These are phyloP conservation scores for Trinectes maculatus DNA, from an alignment of 2,113 vertebrate species.

Conservation along the genomic window DNA sequence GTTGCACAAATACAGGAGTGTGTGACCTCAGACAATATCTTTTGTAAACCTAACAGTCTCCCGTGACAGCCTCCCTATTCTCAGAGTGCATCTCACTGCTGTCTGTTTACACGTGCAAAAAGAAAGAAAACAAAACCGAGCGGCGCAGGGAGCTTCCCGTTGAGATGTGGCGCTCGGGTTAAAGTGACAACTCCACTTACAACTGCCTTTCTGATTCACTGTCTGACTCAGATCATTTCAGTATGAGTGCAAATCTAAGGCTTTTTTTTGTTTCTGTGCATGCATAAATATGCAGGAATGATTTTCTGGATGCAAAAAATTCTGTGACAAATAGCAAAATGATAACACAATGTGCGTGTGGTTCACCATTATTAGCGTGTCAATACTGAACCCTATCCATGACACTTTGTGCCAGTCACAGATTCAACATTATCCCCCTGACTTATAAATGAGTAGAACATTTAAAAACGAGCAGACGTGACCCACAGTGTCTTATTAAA, in stretches of 20 bases:
- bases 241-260: not conserved
- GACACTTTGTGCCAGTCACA: no score
- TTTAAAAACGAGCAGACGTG: slow-evolving; percentile 7
- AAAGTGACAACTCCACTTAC: slow-evolving; percentile 43
- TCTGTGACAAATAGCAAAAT: not conserved
- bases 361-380: not conserved
- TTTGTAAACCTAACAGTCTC: slow-evolving; percentile 39
- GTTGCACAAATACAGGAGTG: no score
- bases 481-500: not conserved
- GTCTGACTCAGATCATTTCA: not conserved
- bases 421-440: slow-evolving; percentile 14
- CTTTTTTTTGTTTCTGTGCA: not conserved
- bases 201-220: slow-evolving; percentile 39
- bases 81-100: slow-evolving; percentile 22
- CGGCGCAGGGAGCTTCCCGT: slow-evolving; percentile 5
- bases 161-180: not conserved
- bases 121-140: slow-evolving; percentile 21
- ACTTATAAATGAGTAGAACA: slow-evolving; percentile 9
- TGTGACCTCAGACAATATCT: no score
- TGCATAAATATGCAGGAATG: not conserved
- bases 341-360: not conserved
- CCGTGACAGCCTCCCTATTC: slow-evolving; percentile 12
- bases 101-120: slow-evolving; percentile 41
- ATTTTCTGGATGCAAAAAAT: not conserved
- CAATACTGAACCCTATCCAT: no score